These are phyloP conservation scores for Prunella himalayana DNA, from an alignment of 2,113 vertebrate genomes.

Conservation along the genomic window DNA sequence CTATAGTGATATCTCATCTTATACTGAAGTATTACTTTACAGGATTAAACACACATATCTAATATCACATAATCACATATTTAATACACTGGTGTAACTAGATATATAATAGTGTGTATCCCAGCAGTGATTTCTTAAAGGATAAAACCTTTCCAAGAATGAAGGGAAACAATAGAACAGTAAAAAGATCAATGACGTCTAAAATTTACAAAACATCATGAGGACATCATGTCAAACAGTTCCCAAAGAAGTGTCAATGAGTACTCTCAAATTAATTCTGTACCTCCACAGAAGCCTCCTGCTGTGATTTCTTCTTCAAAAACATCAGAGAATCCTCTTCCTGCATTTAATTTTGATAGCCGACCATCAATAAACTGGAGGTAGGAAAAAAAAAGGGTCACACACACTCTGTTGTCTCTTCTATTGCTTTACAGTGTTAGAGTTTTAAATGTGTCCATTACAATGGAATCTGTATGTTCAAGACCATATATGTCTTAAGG, in stretches of 20 bases:
- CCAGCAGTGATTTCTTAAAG: neutral
- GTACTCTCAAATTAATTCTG: slow-evolving; percentile 1
- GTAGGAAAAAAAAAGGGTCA: slow-evolving; percentile 19
- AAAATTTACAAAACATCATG: neutral
- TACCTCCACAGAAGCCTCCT: slow-evolving; percentile 93
- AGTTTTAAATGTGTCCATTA: neutral
- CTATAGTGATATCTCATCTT: neutral
- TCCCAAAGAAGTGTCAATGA: neutral
- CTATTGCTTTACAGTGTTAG: neutral
- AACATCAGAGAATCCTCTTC: slow-evolving; percentile 90
- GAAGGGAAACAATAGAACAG: neutral
- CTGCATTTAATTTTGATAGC: slow-evolving; percentile 92
- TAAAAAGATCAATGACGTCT: neutral
- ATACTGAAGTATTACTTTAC: neutral
- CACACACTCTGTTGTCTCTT: neutral
- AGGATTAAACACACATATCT: neutral
- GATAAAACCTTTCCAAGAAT: neutral
- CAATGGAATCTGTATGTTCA: neutral
- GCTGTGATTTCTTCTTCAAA: slow-evolving; percentile 98
- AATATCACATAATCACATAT: neutral
- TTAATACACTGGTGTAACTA: neutral
- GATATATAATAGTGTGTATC: neutral
- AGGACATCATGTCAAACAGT: neutral
- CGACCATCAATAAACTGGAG: slow-evolving; percentile 94
- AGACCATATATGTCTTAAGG: neutral